Conservation (phyloP, 2,797 vertebrate species). For the Enteromius mattozi region DNA sequence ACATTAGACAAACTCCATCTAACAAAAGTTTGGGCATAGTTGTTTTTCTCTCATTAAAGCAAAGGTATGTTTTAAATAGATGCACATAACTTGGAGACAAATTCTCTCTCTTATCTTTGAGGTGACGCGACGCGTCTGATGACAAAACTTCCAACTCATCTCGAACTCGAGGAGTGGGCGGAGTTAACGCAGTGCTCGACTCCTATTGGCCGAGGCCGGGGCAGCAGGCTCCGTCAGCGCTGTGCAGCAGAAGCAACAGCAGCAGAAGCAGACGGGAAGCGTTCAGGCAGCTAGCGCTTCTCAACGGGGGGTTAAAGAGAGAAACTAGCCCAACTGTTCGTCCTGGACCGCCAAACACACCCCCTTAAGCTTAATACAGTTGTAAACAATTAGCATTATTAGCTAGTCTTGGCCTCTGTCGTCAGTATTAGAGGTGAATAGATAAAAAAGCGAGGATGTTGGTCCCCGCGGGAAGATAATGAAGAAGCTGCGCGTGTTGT, state of each 20-base stretch:
- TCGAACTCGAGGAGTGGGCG: constrained; percentile 29
- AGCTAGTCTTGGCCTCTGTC: constrained; percentile 46
- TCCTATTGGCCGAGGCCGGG: constrained; percentile 64
- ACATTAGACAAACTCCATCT: too few relatives aligned
- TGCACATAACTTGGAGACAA: not conserved
- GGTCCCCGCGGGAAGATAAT: constrained; percentile 89
- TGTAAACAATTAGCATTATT: not conserved
- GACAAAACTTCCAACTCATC: constrained; percentile 71
- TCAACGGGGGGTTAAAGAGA: constrained; percentile 1
- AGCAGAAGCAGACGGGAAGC: not conserved
- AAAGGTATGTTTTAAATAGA: not conserved
- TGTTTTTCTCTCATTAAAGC: not conserved
- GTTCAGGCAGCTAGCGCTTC: not conserved
- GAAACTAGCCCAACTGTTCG: constrained; percentile 23
- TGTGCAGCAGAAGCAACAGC: constrained; percentile 20
- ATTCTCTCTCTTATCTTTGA: constrained; percentile 60
- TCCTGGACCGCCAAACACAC: constrained; percentile 18
- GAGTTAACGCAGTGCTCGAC: not conserved
- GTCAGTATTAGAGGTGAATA: constrained; percentile 60
- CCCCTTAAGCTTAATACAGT: constrained; percentile 25
- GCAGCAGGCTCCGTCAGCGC: constrained; percentile 57
- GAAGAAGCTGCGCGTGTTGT: constrained; percentile 84
- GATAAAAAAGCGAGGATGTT: constrained; percentile 84
- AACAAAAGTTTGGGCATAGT: too few relatives aligned
- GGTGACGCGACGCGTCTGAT: constrained; percentile 77